phyloP scores from a whole-genome alignment of 2,113 vertebrate genomes.

The Thinocorus orbignyianus region DNA sequence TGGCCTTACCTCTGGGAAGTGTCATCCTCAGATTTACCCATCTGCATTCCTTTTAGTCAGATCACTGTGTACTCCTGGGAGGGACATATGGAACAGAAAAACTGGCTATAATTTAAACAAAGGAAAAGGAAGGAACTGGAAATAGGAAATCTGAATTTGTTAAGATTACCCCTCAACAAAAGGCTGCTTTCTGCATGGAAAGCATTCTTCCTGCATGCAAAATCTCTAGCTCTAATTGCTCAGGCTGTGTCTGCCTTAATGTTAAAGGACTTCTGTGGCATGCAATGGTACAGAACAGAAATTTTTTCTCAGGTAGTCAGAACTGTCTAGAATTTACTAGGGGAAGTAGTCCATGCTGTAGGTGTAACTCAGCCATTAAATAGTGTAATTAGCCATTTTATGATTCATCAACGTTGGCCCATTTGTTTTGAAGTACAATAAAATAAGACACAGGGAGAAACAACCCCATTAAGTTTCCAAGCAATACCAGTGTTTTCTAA shows the following conservation, averaged over 20 bases:
- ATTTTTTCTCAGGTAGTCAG: neutral
- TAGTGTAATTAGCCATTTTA: neutral
- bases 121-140: neutral
- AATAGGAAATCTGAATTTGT: neutral
- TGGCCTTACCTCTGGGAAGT: neutral
- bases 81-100: neutral
- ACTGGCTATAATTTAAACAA: neutral
- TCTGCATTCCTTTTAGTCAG: neutral
- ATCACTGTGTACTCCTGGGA: neutral
- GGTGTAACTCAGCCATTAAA: neutral
- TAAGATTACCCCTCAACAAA: neutral
- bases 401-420: neutral
- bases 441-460: neutral
- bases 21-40: neutral
- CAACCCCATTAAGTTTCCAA: neutral
- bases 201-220: neutral
- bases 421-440: neutral
- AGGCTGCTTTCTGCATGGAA: neutral
- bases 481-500: neutral
- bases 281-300: rapidly evolving
- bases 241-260: neutral
- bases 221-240: neutral
- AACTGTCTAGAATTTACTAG: neutral
- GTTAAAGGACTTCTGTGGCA: neutral
- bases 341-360: neutral